A percentile compares a stretch with the other conserved stretches of the same genome.
These are phyloP conservation scores for Rhinolophus sinicus DNA, from an alignment of 2,113 vertebrate species.

Conservation along the genomic window DNA sequence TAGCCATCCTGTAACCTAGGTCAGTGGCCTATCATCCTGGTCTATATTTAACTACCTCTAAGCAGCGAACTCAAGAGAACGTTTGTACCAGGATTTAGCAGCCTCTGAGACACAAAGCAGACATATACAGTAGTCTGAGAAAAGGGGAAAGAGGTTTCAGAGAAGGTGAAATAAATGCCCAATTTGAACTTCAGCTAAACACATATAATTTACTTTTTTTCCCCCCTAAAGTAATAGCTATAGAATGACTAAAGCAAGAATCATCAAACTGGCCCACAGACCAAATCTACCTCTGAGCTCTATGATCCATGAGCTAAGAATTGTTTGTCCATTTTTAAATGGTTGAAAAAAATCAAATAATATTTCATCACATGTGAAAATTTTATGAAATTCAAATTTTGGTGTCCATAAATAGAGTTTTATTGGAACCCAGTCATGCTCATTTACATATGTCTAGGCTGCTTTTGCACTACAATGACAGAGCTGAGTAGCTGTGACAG, in stretches of 20 bases:
- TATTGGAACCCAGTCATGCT: not conserved
- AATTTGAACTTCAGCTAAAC: not conserved
- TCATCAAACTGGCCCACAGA: not conserved
- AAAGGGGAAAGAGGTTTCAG: not conserved
- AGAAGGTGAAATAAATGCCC: not conserved
- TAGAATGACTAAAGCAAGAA: not conserved
- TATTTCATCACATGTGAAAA: not conserved
- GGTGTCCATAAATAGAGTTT: not conserved
- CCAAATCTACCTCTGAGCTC: not conserved
- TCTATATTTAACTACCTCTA: not conserved
- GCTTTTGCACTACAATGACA: not conserved
- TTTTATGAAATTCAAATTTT: not conserved
- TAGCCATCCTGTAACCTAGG: not conserved
- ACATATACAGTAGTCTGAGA: not conserved
- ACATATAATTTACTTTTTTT: not conserved
- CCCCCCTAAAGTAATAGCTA: not conserved
- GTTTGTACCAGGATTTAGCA: not conserved
- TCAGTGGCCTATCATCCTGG: not conserved
- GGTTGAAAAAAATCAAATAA: not conserved
- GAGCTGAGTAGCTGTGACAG: not conserved
- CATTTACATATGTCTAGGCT: not conserved
- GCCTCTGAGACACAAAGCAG: not conserved
- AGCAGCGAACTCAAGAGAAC: not conserved
- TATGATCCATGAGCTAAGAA: not conserved
- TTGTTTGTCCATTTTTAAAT: not conserved